phyloP scores from a whole-genome alignment of 2,797 vertebrate species.

The Phyllotis vaccarum region DNA sequence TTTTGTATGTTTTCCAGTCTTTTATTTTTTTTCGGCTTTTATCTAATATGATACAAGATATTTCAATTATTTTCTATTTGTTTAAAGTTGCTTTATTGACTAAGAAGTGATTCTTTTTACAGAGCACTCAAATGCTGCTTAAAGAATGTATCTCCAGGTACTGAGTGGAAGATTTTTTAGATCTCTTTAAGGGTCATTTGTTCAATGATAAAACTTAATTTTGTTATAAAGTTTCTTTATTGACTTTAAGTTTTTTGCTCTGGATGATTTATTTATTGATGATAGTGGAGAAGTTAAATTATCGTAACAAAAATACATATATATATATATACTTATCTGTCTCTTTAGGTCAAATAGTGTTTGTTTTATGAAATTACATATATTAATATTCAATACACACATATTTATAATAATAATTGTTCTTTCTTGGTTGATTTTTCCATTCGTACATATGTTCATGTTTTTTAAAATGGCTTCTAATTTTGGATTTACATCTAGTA shows the following conservation, averaged over 20 bases:
- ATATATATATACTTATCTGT: neutral
- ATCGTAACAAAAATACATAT: neutral
- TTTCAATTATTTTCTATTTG: neutral
- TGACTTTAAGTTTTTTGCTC: neutral
- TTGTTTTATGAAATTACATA: neutral
- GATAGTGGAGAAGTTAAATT: neutral
- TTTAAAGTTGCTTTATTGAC: neutral
- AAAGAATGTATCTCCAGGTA: neutral
- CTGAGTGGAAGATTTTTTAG: neutral
- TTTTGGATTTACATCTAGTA: neutral
- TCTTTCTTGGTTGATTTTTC: neutral
- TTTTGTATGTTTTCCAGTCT: neutral
- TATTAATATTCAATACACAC: neutral
- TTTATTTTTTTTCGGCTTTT: no score
- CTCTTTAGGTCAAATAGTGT: neutral
- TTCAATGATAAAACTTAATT: neutral
- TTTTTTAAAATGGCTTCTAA: neutral
- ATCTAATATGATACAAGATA: neutral
- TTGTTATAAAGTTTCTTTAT: neutral
- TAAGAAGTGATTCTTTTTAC: neutral
- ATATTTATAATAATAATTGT: neutral
- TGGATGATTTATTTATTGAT: neutral
- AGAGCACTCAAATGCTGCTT: neutral
- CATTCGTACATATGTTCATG: neutral
- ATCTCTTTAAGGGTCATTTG: neutral